phyloP scores from a whole-genome alignment of 1,140 invertebrate species.

The Charaxes varanes region DNA sequence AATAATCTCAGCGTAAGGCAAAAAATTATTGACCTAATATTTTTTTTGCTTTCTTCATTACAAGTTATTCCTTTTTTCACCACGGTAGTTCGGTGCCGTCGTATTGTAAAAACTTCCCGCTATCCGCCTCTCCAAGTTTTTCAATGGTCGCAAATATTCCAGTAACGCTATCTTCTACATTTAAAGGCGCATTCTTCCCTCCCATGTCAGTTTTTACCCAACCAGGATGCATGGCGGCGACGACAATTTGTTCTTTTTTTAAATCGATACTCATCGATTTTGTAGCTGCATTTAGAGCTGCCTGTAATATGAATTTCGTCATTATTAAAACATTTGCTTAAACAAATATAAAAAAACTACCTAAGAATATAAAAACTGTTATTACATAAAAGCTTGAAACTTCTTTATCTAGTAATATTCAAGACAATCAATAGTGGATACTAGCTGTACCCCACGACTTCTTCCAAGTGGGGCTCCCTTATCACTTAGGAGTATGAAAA shows the following conservation, averaged over 20 bases:
- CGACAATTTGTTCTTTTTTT: slow-evolving; percentile 83
- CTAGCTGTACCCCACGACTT: too few species aligned
- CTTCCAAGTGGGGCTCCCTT: too few species aligned
- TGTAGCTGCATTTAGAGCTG: slow-evolving; percentile 90
- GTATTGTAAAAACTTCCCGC: slow-evolving; percentile 85
- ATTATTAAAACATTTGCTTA: neutral
- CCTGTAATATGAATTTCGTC: slow-evolving; percentile 70
- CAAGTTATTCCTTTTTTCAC: too few species aligned
- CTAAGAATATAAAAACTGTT: too few species aligned
- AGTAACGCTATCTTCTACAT: slow-evolving; percentile 78
- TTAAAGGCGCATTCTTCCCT: slow-evolving; percentile 83
- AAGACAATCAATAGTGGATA: too few species aligned
- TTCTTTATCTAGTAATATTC: too few species aligned
- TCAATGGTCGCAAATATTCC: slow-evolving; percentile 80
- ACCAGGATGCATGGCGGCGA: slow-evolving; percentile 87
- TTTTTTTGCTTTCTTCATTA: too few species aligned
- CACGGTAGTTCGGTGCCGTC: slow-evolving; percentile 84
- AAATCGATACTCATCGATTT: slow-evolving; percentile 90
- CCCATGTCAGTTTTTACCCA: slow-evolving; percentile 95
- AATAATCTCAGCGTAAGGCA: too few species aligned
- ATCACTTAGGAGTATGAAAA: too few species aligned
- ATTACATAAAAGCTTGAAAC: too few species aligned
- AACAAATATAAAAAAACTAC: neutral
- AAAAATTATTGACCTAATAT: too few species aligned
- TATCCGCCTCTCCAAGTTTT: slow-evolving; percentile 77